Evolutionary conservation across 2,888 invertebrate genomes (phyloP).

Genomic region (Pristionchus mayeri): DNA sequence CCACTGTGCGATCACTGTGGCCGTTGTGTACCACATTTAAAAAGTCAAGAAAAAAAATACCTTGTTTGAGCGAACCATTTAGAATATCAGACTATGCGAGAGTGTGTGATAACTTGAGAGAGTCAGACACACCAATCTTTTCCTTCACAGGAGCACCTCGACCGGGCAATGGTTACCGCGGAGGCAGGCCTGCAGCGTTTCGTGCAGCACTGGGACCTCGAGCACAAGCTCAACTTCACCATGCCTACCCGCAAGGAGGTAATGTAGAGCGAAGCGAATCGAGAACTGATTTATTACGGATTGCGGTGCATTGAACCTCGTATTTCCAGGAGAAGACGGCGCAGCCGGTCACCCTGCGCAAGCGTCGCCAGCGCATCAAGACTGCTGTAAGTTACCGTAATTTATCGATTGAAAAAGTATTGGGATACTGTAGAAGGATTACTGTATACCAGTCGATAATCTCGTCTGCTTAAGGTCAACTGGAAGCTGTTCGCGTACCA

Average conservation of each 20-base stretch:
- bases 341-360: constrained; percentile 89
- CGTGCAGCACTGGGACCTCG: constrained; percentile 79
- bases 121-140: not conserved
- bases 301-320: not conserved
- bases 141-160: constrained; percentile 53
- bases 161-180: constrained; percentile 66
- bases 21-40: not conserved
- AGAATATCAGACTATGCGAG: no score
- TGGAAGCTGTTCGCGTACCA: constrained; percentile 95
- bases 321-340: constrained; percentile 66
- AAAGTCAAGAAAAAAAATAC: no score
- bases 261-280: not conserved
- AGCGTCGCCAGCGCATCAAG: constrained; percentile 90
- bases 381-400: constrained; percentile 77
- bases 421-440: not conserved
- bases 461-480: constrained; percentile 84
- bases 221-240: constrained; percentile 77
- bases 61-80: no score
- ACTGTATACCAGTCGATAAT: not conserved
- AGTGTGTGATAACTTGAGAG: no score
- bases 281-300: constrained; percentile 10
- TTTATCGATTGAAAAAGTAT: no score
- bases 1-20: not conserved
- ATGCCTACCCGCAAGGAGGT: constrained; percentile 69
- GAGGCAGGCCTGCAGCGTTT: constrained; percentile 79